phyloP scores from a whole-genome alignment of 2,113 vertebrate genomes.

The Falcunculus frontatus region DNA sequence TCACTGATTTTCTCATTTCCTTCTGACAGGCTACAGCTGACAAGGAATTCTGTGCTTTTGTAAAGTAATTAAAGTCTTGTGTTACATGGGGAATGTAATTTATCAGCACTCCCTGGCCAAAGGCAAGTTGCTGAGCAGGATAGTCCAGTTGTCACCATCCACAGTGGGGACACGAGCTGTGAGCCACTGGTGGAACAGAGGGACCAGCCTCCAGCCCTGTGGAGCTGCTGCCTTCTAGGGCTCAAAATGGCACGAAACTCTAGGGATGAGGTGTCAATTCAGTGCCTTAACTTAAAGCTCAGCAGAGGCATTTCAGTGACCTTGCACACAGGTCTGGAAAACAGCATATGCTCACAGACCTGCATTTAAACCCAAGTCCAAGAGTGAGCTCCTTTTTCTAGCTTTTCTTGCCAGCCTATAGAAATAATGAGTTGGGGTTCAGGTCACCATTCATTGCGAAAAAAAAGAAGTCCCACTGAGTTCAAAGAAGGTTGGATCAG shows the following conservation, averaged over 20 bases:
- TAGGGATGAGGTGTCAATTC: background rate
- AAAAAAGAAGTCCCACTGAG: background rate
- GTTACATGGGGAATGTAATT: background rate
- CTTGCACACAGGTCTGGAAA: background rate
- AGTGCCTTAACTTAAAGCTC: background rate
- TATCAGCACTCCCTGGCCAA: background rate
- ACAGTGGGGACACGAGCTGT: background rate
- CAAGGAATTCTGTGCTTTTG: conserved; percentile 1
- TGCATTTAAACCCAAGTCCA: background rate
- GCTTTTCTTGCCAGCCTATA: background rate
- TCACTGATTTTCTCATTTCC: conserved; percentile 49
- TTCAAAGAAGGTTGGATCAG: background rate
- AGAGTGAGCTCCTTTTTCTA: background rate
- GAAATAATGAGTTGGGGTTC: background rate
- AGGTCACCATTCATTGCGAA: background rate
- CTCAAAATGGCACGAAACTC: background rate
- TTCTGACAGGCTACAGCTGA: background rate
- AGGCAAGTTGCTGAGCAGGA: background rate
- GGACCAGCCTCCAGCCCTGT: background rate
- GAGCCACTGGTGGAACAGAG: background rate
- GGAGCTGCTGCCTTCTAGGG: background rate
- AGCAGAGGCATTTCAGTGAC: background rate
- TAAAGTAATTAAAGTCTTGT: conserved; percentile 38
- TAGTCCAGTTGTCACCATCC: background rate
- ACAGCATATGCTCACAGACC: background rate